Conservation (phyloP, 2,888 invertebrate genomes). For the Orchesellides sinensis region DNA sequence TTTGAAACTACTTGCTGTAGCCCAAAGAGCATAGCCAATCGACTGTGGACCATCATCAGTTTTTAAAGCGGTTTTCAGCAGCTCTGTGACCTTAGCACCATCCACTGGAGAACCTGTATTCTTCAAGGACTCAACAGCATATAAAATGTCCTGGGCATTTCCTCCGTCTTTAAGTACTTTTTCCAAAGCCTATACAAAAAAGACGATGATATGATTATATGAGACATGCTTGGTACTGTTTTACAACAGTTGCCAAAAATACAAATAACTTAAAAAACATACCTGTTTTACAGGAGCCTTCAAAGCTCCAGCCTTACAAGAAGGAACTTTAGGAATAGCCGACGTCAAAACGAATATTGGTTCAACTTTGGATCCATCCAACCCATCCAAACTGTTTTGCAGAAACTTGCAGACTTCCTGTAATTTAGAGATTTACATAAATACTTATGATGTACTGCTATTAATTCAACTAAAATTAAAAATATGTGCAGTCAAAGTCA, state of each 20-base stretch:
- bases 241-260: too few species aligned
- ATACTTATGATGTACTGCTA: too few species aligned
- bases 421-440: too few species aligned
- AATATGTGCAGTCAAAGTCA: too few species aligned
- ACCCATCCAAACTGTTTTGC: slow-evolving; percentile 62
- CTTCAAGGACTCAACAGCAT: slow-evolving; percentile 67
- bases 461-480: too few species aligned
- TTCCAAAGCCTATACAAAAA: slow-evolving; percentile 62
- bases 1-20: slow-evolving; percentile 61
- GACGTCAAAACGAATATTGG: slow-evolving; percentile 62
- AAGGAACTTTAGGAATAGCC: slow-evolving; percentile 64
- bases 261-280: slow-evolving; percentile 8
- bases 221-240: too few species aligned
- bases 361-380: slow-evolving; percentile 71
- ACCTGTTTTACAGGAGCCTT: slow-evolving; percentile 71
- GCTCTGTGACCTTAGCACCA: slow-evolving; percentile 68
- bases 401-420: slow-evolving; percentile 73
- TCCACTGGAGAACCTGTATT: slow-evolving; percentile 67
- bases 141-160: slow-evolving; percentile 69
- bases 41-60: slow-evolving; percentile 71
- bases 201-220: too few species aligned
- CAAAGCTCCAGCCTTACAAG: slow-evolving; percentile 67
- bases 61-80: slow-evolving; percentile 70
- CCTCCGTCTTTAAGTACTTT: slow-evolving; percentile 70
- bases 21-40: slow-evolving; percentile 72